A percentile compares a stretch with the other conserved stretches of the same genome.
These are phyloP conservation scores for Sarcophaga peregrina DNA, from an alignment of 1,140 invertebrate species.

Conservation along the genomic window DNA sequence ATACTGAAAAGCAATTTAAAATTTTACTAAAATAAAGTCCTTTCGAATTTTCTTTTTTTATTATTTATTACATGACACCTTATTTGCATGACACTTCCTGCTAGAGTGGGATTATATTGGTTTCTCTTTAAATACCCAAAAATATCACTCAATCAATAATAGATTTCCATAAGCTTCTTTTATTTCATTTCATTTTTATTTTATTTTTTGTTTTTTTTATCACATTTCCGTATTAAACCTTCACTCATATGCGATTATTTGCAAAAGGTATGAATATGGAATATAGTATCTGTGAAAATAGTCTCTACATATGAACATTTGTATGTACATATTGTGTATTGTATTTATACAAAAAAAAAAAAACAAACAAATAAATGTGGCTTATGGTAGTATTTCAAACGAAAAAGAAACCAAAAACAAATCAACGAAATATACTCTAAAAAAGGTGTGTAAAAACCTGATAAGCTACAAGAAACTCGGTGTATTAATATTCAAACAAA, in stretches of 20 bases:
- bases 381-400: background rate
- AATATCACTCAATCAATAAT: background rate
- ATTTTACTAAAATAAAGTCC: too few relatives aligned
- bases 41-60: too few relatives aligned
- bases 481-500: constrained; percentile 13
- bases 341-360: too few relatives aligned
- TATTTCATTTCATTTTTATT: background rate
- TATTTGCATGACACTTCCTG: too few relatives aligned
- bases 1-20: too few relatives aligned
- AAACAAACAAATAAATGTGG: background rate
- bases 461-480: background rate
- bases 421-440: background rate
- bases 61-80: too few relatives aligned
- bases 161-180: background rate
- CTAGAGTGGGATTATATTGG: background rate
- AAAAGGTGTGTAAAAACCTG: background rate
- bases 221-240: too few relatives aligned
- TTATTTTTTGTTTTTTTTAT: background rate
- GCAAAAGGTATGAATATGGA: background rate
- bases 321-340: too few relatives aligned
- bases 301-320: too few relatives aligned
- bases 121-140: background rate
- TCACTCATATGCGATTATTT: background rate
- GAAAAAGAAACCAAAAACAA: background rate
- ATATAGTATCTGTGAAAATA: background rate